phyloP scores from a whole-genome alignment of 2,113 vertebrate genomes.

The Calyptomena viridis region DNA sequence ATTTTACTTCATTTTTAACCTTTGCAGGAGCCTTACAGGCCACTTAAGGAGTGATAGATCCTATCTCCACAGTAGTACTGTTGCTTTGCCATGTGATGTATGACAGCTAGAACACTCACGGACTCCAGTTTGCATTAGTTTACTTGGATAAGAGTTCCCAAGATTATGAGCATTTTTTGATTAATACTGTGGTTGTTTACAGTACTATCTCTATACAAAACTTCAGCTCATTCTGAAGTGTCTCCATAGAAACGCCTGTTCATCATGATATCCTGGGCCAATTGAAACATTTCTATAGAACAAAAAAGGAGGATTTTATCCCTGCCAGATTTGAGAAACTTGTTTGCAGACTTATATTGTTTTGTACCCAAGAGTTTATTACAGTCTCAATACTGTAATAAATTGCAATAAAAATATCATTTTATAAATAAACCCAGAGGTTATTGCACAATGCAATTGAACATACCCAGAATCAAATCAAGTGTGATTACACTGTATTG shows the following conservation, averaged over 20 bases:
- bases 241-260: neutral
- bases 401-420: neutral
- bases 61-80: neutral
- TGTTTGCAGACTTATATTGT: neutral
- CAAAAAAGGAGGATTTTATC: neutral
- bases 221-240: neutral
- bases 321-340: neutral
- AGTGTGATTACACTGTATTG: neutral
- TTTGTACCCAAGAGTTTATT: neutral
- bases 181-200: neutral
- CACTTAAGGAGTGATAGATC: rapidly evolving
- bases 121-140: neutral
- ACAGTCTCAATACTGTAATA: neutral
- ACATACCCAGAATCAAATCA: neutral
- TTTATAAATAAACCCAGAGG: neutral
- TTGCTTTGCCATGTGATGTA: neutral
- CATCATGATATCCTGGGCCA: neutral
- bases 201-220: neutral
- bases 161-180: neutral
- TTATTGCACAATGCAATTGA: neutral
- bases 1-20: neutral
- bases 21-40: neutral
- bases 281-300: neutral
- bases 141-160: neutral
- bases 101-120: rapidly evolving